Evolutionary conservation across 1,140 invertebrate species (phyloP), one percentile per base, ranked within the genome.

Genomic region (Antheraea mylitta): DNA sequence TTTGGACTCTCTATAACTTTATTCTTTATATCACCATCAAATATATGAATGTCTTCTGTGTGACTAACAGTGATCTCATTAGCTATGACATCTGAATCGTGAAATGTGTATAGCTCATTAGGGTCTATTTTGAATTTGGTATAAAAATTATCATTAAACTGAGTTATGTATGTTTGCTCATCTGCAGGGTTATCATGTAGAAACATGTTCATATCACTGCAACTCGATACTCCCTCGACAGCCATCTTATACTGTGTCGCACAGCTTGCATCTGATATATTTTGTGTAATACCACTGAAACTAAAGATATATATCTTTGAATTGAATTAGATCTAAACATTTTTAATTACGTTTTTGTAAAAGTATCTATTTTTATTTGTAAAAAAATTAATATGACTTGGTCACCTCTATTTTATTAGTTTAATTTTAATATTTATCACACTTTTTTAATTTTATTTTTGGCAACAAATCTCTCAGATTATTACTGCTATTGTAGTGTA

Each of bases 231-330:
- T 74, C 86, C 85, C 61, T 91, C 87, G 71, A 89, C 89, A 74
- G 87, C 87, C 87, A 89, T 90, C 71, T 91, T 91, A 78, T 89
- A 90, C 71, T 91, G 89, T 68, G 87, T 86, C 48, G 89, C 86
- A 74, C 90, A 91, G 75, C 85, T 91, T 63, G 80, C 83, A 75
- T 93, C 91, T 69, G 92, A 90, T 85, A 90, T 86, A 82, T 87
- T 87, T 84, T 92, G 92, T 83, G 91, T 81, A 80, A 93, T 92
- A 82, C 89, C 90, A 86, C 90, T 91, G 81, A 92, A 93, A 81
- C 92, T 93, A 58, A 42, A 64, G 16, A 36, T 16, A 0, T 61
- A 61, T 61, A 61, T 61, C 73, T 66, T 63, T 65, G 68, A 62
- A 58, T 58, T 30, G 69, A 18, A 58, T 30, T 1, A 30, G 22